Percentiles rank a stretch among this genome's conserved stretches.
phyloP scores from a whole-genome alignment of 2,797 vertebrate genomes.

The Mastacembelus armatus region DNA sequence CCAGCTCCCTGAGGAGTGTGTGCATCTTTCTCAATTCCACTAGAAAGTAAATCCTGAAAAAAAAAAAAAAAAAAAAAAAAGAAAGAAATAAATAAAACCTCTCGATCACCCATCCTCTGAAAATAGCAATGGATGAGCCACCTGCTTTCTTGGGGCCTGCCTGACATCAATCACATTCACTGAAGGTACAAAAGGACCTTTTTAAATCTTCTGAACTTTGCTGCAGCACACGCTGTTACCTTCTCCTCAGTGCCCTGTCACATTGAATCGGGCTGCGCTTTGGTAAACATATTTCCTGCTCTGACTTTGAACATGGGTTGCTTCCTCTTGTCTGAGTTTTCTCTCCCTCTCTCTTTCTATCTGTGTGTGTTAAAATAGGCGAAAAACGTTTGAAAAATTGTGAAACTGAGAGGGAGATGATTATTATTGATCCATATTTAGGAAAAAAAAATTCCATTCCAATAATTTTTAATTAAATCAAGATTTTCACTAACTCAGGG shows the following conservation, averaged over 20 bases:
- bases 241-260: constrained; percentile 60
- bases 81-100: constrained; percentile 15
- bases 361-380: constrained; percentile 3
- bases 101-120: constrained; percentile 33
- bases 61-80: no score
- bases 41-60: constrained; percentile 29
- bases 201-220: constrained; percentile 68
- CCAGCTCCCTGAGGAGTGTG: constrained; percentile 1
- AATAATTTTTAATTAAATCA: constrained; percentile 16
- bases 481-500: constrained; percentile 26
- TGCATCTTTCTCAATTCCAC: constrained; percentile 43
- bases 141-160: constrained; percentile 38
- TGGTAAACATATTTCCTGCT: constrained; percentile 62
- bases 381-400: background rate
- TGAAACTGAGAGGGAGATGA: background rate
- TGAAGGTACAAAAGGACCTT: constrained; percentile 63
- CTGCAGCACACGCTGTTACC: constrained; percentile 56
- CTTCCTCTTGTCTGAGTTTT: constrained; percentile 11
- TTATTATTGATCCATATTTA: background rate
- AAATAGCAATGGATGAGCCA: constrained; percentile 42
- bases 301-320: constrained; percentile 43
- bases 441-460: background rate
- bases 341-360: background rate
- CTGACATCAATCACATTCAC: constrained; percentile 68
- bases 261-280: constrained; percentile 52